Conservation (phyloP, 2,888 invertebrate species). For the Dorcus hopei region DNA sequence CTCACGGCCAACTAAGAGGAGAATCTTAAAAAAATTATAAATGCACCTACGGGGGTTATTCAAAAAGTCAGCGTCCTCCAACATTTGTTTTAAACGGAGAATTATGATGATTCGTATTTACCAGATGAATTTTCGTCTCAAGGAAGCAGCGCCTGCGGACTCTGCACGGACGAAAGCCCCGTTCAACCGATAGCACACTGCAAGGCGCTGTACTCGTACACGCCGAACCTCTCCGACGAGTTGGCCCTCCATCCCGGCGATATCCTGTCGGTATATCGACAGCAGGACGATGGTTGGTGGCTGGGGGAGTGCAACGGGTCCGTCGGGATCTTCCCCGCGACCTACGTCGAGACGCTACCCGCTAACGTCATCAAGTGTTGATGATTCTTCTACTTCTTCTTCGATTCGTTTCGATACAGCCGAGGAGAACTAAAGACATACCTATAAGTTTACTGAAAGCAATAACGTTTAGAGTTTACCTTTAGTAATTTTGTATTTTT, state of each 20-base stretch:
- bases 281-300: constrained; percentile 95
- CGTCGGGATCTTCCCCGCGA: constrained; percentile 90
- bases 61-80: too few relatives aligned
- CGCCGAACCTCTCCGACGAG: constrained; percentile 84
- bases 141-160: constrained; percentile 55
- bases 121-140: constrained; percentile 80
- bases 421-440: constrained; percentile 3
- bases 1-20: too few relatives aligned
- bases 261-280: constrained; percentile 81
- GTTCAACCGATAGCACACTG: constrained; percentile 67
- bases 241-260: constrained; percentile 71
- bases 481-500: constrained; percentile 3
- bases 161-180: constrained; percentile 45
- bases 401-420: background rate
- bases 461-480: background rate
- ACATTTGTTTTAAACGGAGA: too few relatives aligned
- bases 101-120: constrained; percentile 28
- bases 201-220: constrained; percentile 82
- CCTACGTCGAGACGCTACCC: constrained; percentile 73
- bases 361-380: constrained; percentile 15
- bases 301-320: constrained; percentile 81
- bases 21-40: too few relatives aligned
- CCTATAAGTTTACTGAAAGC: background rate
- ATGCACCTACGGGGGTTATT: too few relatives aligned
- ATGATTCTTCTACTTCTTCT: background rate